Conservation (phyloP, 2,888 invertebrate genomes). For the Poecilobothrus nobilitatus region DNA sequence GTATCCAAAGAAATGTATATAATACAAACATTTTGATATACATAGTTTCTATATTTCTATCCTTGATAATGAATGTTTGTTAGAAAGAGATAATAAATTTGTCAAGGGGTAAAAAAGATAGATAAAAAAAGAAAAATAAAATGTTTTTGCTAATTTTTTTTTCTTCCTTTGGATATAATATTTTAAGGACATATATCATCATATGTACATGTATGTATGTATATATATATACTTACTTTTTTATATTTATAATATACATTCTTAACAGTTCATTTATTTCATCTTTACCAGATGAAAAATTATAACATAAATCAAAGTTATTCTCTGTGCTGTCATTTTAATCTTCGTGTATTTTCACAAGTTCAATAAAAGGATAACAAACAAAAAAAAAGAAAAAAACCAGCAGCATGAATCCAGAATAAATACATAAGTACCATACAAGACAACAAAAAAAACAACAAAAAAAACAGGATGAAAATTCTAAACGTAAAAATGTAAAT, state of each 20-base stretch:
- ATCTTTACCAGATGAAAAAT: background rate
- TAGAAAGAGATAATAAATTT: background rate
- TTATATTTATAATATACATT: background rate
- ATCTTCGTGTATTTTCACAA: constrained; percentile 2
- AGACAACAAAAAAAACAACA: background rate
- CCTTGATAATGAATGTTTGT: background rate
- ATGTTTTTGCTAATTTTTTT: too few species aligned
- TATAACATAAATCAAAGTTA: background rate
- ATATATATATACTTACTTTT: background rate
- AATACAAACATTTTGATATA: too few species aligned
- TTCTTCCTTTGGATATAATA: too few species aligned
- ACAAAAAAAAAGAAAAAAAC: background rate
- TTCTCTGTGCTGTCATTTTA: background rate
- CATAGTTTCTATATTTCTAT: background rate
- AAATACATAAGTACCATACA: too few species aligned
- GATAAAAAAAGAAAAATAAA: too few species aligned
- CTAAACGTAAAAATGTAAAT: background rate
- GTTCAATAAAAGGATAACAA: background rate
- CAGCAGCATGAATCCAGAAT: too few species aligned
- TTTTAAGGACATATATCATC: background rate
- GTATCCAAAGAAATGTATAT: too few species aligned
- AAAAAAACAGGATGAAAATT: background rate
- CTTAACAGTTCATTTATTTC: background rate
- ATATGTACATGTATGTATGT: background rate
- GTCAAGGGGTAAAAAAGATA: too few species aligned